Evolutionary conservation across 2,113 vertebrate genomes (phyloP), one percentile per base, ranked within the genome.

Genomic region (Damaliscus lunatus): DNA sequence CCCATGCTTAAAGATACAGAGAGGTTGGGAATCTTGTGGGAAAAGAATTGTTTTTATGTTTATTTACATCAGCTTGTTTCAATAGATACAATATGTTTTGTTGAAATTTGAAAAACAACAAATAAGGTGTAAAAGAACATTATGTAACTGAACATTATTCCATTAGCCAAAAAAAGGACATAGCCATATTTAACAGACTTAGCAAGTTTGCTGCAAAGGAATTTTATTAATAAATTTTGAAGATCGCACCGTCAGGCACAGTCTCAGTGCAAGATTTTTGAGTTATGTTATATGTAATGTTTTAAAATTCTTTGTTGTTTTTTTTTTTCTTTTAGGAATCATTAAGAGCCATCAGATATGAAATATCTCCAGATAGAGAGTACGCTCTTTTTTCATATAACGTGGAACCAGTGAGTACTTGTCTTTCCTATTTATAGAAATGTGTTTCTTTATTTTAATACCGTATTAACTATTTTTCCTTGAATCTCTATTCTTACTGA

Each of bases 301-400:
- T 91, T 94, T 60, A 64, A 78, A 80, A 29, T 52, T 36, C 84
- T 46, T 97, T 96, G 90, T 52, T 59, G 1, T 59, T 62, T 1
- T 97, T 96, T 96, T 96, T 96, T 96, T 81, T n/a, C 50, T 96
- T 98, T 55, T 74, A 99, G 99, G 99, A 99, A 95, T 99, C 99
- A 94, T 99, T 99, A 98, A 99, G 99, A 98, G 99, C 99, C 95
- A 98, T 99, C 99, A 99, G 99, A 97, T 99, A 99, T 1, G 99
- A 99, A 97, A 99, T 99, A 43, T 99, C 99, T 88, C 99, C 99
- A 14, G 99, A 99, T 96, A 98, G 99, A 98, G 99, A 99, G 93
- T 99, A 99, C 1, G 99, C 99, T 5, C 99, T 99, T 29, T 99
- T 99, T 93, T 99, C 99, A 82, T 99, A 99, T 97, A 99, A 99